A percentile compares a stretch with the other conserved stretches of the same genome.
Evolutionary conservation across 2,888 invertebrate species (phyloP).

Genomic region (Prostheceraeus crozeri): DNA sequence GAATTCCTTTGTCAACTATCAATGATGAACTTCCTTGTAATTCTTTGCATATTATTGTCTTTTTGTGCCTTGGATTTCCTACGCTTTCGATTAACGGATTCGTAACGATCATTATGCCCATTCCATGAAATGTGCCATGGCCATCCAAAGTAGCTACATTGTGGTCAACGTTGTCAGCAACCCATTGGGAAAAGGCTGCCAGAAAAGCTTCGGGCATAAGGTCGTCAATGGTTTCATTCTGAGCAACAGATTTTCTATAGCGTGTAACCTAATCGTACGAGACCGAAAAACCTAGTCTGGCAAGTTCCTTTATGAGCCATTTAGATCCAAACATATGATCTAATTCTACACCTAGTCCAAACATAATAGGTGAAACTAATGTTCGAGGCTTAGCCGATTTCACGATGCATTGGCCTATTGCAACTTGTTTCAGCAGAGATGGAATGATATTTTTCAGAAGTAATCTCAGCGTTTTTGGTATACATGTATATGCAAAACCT

Average conservation of each 20-base stretch:
- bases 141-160: conserved; percentile 22
- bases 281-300: conserved; percentile 13
- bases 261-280: conserved; percentile 15
- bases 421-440: conserved; percentile 1
- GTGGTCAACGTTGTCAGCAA: conserved; percentile 23
- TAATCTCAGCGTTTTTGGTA: conserved; percentile 11
- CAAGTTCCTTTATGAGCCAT: conserved; percentile 10
- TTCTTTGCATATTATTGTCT: too few relatives aligned
- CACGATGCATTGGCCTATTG: conserved; percentile 20
- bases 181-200: conserved; percentile 7
- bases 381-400: conserved; percentile 11
- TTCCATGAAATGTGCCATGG: conserved; percentile 10
- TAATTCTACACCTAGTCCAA: conserved; percentile 10
- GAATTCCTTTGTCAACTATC: conserved; percentile 9
- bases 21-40: neutral
- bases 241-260: conserved; percentile 10
- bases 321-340: conserved; percentile 23
- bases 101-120: conserved; percentile 1
- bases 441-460: conserved; percentile 21
- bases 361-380: conserved; percentile 1
- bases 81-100: neutral
- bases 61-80: too few relatives aligned
- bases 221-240: conserved; percentile 2
- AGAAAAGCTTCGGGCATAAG: conserved; percentile 9
- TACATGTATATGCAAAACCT: neutral